These are phyloP conservation scores for Oriolus oriolus DNA, from an alignment of 2,113 vertebrate species.

Conservation along the genomic window DNA sequence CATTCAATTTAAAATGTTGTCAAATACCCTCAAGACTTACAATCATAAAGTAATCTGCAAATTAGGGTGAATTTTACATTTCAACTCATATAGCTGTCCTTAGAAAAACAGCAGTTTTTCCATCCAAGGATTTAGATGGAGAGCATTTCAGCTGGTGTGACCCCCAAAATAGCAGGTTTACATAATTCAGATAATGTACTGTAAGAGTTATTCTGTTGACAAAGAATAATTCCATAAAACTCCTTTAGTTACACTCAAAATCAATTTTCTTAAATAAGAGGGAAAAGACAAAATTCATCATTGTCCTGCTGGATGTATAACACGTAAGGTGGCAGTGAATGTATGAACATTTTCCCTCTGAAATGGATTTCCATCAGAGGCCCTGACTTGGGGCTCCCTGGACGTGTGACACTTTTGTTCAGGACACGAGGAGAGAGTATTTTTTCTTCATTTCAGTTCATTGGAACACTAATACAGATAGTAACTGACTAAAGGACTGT, in stretches of 20 bases:
- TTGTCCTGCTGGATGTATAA: background rate
- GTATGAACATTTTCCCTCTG: background rate
- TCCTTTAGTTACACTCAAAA: background rate
- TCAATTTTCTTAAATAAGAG: background rate
- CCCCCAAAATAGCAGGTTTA: background rate
- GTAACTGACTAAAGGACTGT: background rate
- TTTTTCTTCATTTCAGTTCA: background rate
- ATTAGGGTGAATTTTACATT: background rate
- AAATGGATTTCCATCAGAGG: background rate
- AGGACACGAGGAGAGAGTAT: background rate
- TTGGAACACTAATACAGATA: background rate
- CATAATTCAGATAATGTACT: background rate
- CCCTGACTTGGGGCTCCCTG: background rate
- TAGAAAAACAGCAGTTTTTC: background rate
- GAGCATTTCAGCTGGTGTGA: background rate
- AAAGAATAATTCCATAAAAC: background rate
- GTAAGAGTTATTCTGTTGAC: background rate
- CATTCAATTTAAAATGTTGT: background rate
- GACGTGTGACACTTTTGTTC: accelerated
- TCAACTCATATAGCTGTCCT: background rate
- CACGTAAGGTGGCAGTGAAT: background rate
- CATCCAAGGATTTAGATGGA: background rate
- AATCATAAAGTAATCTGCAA: background rate
- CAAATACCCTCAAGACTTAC: background rate
- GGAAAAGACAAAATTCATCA: background rate